phyloP scores from a whole-genome alignment of 2,113 vertebrate species.

The Prunella himalayana region DNA sequence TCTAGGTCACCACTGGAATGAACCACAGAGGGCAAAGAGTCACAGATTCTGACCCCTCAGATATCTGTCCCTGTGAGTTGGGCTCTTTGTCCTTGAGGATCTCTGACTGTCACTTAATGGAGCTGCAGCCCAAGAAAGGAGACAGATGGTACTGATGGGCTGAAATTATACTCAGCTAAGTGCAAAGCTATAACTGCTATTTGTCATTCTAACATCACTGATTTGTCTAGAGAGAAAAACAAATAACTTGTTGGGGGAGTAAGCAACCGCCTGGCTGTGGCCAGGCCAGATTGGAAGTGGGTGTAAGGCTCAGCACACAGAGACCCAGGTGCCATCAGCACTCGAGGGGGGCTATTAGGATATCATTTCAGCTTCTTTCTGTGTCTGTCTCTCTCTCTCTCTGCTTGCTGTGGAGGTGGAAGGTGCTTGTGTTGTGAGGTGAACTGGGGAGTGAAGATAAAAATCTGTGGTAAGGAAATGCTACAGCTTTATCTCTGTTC shows the following conservation, averaged over 20 bases:
- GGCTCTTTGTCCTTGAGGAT: slow-evolving; percentile 50
- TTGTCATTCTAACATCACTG: slow-evolving; percentile 62
- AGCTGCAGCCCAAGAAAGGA: slow-evolving; percentile 42
- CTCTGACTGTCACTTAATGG: slow-evolving; percentile 24
- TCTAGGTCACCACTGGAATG: background rate
- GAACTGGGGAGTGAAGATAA: slow-evolving; percentile 60
- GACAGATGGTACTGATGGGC: slow-evolving; percentile 64
- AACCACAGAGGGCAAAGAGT: background rate
- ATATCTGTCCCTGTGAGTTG: background rate
- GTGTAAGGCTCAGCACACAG: slow-evolving; percentile 48
- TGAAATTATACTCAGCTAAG: slow-evolving; percentile 65
- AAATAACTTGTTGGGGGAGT: slow-evolving; percentile 65
- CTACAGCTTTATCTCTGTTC: slow-evolving; percentile 53
- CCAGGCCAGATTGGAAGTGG: slow-evolving; percentile 63
- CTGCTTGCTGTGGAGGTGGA: slow-evolving; percentile 49
- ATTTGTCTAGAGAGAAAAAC: slow-evolving; percentile 64
- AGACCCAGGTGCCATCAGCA: slow-evolving; percentile 57
- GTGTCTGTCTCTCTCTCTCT: slow-evolving; percentile 20
- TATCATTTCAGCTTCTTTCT: slow-evolving; percentile 52
- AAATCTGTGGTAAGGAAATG: slow-evolving; percentile 67
- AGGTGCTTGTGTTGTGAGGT: slow-evolving; percentile 50
- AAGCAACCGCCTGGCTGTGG: slow-evolving; percentile 30
- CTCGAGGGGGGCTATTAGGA: slow-evolving; percentile 43
- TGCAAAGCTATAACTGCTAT: slow-evolving; percentile 66
- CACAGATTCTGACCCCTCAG: background rate